Percentiles rank a stretch among this genome's conserved stretches.
Evolutionary conservation across 2,113 vertebrate species (phyloP).

Genomic region (Ascaphus truei): DNA sequence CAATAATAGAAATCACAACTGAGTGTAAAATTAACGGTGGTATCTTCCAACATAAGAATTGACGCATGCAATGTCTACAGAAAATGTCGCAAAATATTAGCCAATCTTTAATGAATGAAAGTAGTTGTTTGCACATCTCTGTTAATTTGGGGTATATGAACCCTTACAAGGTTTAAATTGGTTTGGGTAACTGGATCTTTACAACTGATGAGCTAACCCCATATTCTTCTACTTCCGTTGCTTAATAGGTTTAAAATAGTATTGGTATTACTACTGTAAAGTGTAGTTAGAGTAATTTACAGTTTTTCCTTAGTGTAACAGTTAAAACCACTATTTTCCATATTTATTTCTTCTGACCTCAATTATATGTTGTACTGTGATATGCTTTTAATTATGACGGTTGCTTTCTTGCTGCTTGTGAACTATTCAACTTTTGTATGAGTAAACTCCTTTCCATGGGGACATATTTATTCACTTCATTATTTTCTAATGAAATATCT

Average conservation of each 20-base stretch:
- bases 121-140: too few relatives aligned
- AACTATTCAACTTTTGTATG: slow-evolving; percentile 20
- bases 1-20: too few relatives aligned
- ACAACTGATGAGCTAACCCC: too few relatives aligned
- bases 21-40: too few relatives aligned
- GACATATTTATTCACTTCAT: slow-evolving; percentile 22
- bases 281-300: slow-evolving; percentile 20
- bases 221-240: background rate
- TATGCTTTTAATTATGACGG: slow-evolving; percentile 22
- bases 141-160: too few relatives aligned
- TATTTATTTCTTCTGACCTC: slow-evolving; percentile 21
- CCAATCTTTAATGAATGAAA: too few relatives aligned
- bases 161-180: too few relatives aligned
- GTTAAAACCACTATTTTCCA: slow-evolving; percentile 9
- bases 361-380: slow-evolving; percentile 15
- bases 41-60: too few relatives aligned
- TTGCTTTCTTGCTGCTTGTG: slow-evolving; percentile 8
- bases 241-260: slow-evolving; percentile 18
- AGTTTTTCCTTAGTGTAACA: slow-evolving; percentile 3
- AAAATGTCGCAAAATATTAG: too few relatives aligned
- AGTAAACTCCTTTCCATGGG: background rate
- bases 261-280: slow-evolving; percentile 4
- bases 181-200: too few relatives aligned
- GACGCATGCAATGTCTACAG: too few relatives aligned
- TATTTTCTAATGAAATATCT: slow-evolving; percentile 23